Percentiles rank a stretch among this genome's conserved stretches.
Evolutionary conservation across 2,113 vertebrate genomes (phyloP).

Genomic region (Myotis lucifugus): DNA sequence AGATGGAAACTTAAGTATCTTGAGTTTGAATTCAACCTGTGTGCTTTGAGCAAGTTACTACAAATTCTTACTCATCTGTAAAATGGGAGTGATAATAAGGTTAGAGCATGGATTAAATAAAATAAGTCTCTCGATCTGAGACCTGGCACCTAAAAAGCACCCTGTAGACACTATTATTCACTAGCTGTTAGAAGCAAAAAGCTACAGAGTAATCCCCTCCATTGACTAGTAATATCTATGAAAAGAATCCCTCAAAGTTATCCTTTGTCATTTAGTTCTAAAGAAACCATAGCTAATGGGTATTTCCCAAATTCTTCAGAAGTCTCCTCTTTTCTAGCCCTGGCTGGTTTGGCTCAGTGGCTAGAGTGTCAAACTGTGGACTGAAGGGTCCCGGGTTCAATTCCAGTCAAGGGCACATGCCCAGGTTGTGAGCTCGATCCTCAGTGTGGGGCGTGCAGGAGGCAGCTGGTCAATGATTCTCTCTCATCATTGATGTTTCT

Average conservation of each 20-base stretch:
- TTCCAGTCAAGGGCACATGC: too few relatives aligned
- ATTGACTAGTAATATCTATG: not conserved
- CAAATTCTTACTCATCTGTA: not conserved
- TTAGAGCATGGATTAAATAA: not conserved
- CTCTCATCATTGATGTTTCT: too few relatives aligned
- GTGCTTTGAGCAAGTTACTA: not conserved
- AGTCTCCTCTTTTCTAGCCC: not conserved
- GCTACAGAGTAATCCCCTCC: not conserved
- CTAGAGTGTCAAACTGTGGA: too few relatives aligned
- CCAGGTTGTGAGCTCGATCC: too few relatives aligned
- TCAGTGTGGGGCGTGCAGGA: too few relatives aligned
- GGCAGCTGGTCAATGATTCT: too few relatives aligned
- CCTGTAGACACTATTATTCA: not conserved
- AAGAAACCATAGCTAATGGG: not conserved
- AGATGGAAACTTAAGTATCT: not conserved
- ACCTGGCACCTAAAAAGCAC: not conserved
- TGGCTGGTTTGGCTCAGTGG: too few relatives aligned
- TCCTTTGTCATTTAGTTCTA: not conserved
- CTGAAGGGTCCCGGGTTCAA: too few relatives aligned
- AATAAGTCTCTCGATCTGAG: not conserved
- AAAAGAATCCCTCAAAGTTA: not conserved
- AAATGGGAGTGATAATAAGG: not conserved
- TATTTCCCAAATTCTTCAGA: constrained; percentile 18
- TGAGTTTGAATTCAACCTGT: not conserved
- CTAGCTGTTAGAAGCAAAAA: not conserved